Base-by-base conservation (phyloP, 2,888 invertebrate genomes). In the Drosophila incognita region DNA sequence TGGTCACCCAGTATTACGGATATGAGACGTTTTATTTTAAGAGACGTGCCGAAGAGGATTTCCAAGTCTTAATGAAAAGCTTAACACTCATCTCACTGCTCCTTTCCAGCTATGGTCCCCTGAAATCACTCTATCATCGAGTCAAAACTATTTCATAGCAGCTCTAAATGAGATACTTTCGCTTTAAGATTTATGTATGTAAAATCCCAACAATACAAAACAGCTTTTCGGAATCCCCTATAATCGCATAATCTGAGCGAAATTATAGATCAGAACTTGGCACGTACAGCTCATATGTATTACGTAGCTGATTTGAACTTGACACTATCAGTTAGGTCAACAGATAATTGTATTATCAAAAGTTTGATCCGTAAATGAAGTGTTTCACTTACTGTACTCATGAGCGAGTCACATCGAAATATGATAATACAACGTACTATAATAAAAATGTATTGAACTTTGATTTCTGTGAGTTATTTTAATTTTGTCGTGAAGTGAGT, bases 1-100 rank as follows among this genome's bases (percentile, higher is more conserved):
- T 93, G 63, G 69, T 85, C 10, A 84, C 91, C 5, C 92, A 93
- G 61, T 92, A 84, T 64, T 93, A 92, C 69, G 93, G 93, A 29
- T 93, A 92, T 61, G 62, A 92, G 66, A 91, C 92, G 6, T 90
- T 91, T 4, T 92, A 83, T 52, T 92, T 92, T 51, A 82, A 33
- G 54, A 73, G n/a, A 5, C 76, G 85, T 36, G 83, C 72, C 11
- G 74, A 78, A 6, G 60, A 69, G 2, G 90, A 91, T 63, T 81
- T 93, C 18, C 85, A 79, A n/a, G 75, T 81, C 49, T 64, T 91
- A 38, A 90, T 92, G 72, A 90, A 92, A 65, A 78, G 77, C n/a
- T 65, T 93, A 2, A 92, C 92, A 0, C 80, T 93, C n/a, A 13
- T 79, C 13, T 89, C 90, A 1, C 65, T 93, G 54, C 77, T 92